phyloP scores from a whole-genome alignment of 2,888 invertebrate genomes.

The Drymonia ruficornis region DNA sequence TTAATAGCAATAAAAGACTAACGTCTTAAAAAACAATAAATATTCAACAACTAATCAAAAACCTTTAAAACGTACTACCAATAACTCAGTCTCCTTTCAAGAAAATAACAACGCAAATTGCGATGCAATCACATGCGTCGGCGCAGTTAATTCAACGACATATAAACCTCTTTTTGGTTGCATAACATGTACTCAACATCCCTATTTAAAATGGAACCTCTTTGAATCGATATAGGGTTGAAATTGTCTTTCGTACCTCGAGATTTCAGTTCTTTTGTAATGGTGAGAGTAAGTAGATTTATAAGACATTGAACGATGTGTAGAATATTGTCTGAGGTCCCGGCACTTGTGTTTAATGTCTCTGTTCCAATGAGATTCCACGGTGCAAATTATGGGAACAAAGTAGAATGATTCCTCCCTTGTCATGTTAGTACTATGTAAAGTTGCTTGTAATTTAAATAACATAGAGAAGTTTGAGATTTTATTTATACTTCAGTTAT shows the following conservation, averaged over 20 bases:
- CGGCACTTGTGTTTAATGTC: slow-evolving; percentile 75
- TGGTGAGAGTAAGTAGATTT: slow-evolving; percentile 56
- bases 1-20: not conserved
- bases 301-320: slow-evolving; percentile 68
- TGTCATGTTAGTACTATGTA: slow-evolving; percentile 15
- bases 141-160: slow-evolving; percentile 71
- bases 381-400: slow-evolving; percentile 55
- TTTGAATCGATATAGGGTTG: slow-evolving; percentile 19
- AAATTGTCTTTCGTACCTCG: slow-evolving; percentile 20
- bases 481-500: too few relatives aligned
- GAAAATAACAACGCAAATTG: slow-evolving; percentile 63
- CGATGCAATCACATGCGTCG: slow-evolving; percentile 70
- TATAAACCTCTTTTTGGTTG: slow-evolving; percentile 46
- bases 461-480: not conserved
- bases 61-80: slow-evolving; percentile 41
- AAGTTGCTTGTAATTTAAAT: slow-evolving; percentile 9
- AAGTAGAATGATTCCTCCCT: slow-evolving; percentile 36
- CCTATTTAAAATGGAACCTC: slow-evolving; percentile 26
- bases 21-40: not conserved
- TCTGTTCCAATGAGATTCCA: slow-evolving; percentile 69
- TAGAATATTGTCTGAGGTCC: slow-evolving; percentile 74
- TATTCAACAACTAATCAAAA: slow-evolving; percentile 28
- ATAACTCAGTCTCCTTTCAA: slow-evolving; percentile 53
- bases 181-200: slow-evolving; percentile 21
- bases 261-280: slow-evolving; percentile 29